A percentile compares a stretch with the other conserved stretches of the same genome.
These are phyloP conservation scores for Lepidocyrtoides sp. DNA, from an alignment of 2,888 invertebrate species.

Conservation along the genomic window DNA sequence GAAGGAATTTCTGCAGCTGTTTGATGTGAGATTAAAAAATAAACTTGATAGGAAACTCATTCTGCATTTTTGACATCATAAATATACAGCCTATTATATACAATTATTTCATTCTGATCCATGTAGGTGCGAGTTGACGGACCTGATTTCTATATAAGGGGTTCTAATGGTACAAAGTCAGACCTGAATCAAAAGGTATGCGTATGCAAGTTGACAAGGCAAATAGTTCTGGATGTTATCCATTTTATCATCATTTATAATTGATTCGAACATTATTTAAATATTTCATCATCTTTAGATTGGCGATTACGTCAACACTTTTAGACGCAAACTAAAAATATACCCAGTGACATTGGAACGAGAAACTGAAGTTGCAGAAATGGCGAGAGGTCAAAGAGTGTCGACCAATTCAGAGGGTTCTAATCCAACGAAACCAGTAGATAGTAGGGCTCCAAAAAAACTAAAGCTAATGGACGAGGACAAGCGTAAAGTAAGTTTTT, in stretches of 20 bases:
- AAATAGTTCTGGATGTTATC: not conserved
- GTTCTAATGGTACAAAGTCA: conserved; percentile 54
- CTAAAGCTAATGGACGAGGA: conserved; percentile 59
- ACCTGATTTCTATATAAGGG: conserved; percentile 63
- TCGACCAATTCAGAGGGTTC: conserved; percentile 27
- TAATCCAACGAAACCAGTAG: not conserved
- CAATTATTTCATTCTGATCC: too few relatives aligned
- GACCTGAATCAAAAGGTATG: conserved; percentile 64
- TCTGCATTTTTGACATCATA: too few relatives aligned
- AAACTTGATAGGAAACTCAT: too few relatives aligned
- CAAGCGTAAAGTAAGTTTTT: conserved; percentile 41
- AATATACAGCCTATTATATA: too few relatives aligned
- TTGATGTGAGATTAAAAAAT: conserved; percentile 71
- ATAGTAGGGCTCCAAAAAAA: conserved; percentile 18
- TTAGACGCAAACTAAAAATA: conserved; percentile 70
- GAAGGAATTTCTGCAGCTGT: conserved; percentile 77
- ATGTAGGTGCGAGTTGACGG: not conserved
- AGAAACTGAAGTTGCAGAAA: not conserved
- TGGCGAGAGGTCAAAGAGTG: not conserved
- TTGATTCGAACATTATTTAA: not conserved
- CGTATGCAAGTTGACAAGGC: not conserved
- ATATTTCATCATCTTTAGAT: conserved; percentile 61
- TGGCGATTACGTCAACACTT: conserved; percentile 72
- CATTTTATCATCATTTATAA: too few relatives aligned
- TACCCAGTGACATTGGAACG: conserved; percentile 77